Evolutionary conservation across 2,888 invertebrate genomes (phyloP).

Genomic region (Nemoura dubitans): DNA sequence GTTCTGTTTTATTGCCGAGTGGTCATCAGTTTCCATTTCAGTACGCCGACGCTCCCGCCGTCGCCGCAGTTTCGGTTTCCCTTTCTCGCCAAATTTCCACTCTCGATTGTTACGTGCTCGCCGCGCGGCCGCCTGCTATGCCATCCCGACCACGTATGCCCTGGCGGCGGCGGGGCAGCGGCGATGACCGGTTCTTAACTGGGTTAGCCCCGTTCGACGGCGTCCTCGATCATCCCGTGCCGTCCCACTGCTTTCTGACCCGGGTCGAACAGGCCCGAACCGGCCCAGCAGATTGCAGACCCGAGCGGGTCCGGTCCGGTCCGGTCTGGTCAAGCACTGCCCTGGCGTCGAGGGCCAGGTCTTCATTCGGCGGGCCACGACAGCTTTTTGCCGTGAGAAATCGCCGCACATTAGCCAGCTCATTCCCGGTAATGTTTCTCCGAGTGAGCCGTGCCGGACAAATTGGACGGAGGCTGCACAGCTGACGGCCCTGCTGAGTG

Average conservation of each 20-base stretch:
- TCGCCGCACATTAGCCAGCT: neutral
- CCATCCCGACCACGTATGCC: constrained; percentile 39
- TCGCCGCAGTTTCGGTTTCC: constrained; percentile 14
- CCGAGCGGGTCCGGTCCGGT: too few species aligned
- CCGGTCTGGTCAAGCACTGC: too few species aligned
- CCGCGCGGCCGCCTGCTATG: constrained; percentile 20
- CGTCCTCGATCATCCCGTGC: neutral
- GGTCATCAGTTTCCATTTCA: constrained; percentile 39
- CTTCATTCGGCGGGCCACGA: neutral
- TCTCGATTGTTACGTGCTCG: constrained; percentile 38
- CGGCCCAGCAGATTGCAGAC: neutral
- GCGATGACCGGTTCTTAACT: constrained; percentile 39
- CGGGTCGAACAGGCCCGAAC: neutral
- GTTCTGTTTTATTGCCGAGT: neutral
- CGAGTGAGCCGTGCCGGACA: constrained; percentile 13
- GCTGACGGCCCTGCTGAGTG: neutral
- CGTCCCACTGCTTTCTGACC: neutral
- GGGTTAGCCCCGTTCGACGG: constrained; percentile 26
- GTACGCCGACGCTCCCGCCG: neutral
- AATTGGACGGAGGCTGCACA: neutral
- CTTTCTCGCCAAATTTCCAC: constrained; percentile 37
- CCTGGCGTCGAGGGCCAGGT: too few species aligned
- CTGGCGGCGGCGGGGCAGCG: neutral
- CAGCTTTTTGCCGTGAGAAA: neutral
- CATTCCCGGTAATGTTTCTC: neutral